These are phyloP conservation scores for Aporrectodea caliginosa DNA, from an alignment of 1,140 invertebrate species.

Conservation along the genomic window DNA sequence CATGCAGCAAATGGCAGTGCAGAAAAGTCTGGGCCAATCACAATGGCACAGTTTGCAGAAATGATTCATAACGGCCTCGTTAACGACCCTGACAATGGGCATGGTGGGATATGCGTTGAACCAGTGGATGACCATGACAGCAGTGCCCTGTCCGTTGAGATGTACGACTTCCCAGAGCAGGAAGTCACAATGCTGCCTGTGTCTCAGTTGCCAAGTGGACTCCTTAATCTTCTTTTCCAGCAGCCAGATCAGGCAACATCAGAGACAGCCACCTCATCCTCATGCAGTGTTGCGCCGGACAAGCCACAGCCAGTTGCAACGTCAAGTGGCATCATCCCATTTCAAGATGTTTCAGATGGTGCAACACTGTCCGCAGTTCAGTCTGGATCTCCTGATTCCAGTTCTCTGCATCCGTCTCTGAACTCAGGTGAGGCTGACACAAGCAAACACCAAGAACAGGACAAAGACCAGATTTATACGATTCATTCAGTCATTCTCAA, in stretches of 20 bases:
- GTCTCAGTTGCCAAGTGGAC: neutral
- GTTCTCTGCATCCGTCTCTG: neutral
- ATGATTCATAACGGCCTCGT: neutral
- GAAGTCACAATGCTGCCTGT: neutral
- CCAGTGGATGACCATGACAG: neutral
- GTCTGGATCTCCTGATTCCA: neutral
- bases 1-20: neutral
- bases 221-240: neutral
- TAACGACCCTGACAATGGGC: neutral
- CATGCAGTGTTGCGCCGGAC: neutral
- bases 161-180: neutral
- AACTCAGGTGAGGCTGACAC: neutral
- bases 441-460: neutral
- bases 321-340: neutral
- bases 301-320: neutral
- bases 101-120: neutral
- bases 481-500: constrained; percentile 1
- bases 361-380: neutral
- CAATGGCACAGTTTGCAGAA: neutral
- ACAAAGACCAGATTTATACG: neutral
- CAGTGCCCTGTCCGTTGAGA: neutral
- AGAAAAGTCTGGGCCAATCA: neutral
- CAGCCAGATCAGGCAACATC: too few relatives aligned
- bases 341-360: neutral
- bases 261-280: neutral